Evolutionary conservation across 2,888 invertebrate genomes (phyloP).

Genomic region (Leucophenga maculata): DNA sequence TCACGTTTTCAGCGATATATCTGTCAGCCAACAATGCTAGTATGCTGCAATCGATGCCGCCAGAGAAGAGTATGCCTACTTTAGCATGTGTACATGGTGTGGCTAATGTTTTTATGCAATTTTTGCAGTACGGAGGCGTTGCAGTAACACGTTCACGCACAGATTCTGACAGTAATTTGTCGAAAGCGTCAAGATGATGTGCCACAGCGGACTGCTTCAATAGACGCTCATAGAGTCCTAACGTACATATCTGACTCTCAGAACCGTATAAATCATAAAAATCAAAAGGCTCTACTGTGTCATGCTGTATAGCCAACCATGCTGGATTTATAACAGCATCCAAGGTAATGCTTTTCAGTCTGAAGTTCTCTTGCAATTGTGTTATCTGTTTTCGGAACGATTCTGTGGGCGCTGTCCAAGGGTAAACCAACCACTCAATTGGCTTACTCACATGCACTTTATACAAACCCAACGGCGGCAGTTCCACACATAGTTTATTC

Average conservation of each 20-base stretch:
- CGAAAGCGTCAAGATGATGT: constrained; percentile 34
- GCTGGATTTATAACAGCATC: constrained; percentile 44
- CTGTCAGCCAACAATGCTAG: constrained; percentile 85
- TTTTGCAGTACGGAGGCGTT: constrained; percentile 47
- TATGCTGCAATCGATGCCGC: constrained; percentile 96
- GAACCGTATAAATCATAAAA: constrained; percentile 37
- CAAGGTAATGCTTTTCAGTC: neutral
- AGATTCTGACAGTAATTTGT: constrained; percentile 40
- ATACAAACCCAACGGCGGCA: constrained; percentile 54
- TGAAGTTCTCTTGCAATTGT: neutral
- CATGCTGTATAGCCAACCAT: constrained; percentile 38
- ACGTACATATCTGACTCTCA: neutral
- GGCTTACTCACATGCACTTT: constrained; percentile 34
- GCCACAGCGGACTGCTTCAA: constrained; percentile 31
- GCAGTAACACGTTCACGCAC: constrained; percentile 45
- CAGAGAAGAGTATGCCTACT: constrained; percentile 92
- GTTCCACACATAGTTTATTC: constrained; percentile 34
- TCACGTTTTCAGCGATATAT: constrained; percentile 77
- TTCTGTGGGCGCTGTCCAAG: constrained; percentile 44
- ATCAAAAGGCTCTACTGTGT: constrained; percentile 34
- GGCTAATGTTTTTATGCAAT: constrained; percentile 25
- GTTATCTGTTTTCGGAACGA: neutral
- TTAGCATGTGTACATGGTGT: constrained; percentile 77
- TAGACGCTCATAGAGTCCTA: constrained; percentile 38
- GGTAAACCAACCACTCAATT: constrained; percentile 38